Base-by-base conservation (phyloP, 2,888 invertebrate species). In the Drosophila infuscata region DNA sequence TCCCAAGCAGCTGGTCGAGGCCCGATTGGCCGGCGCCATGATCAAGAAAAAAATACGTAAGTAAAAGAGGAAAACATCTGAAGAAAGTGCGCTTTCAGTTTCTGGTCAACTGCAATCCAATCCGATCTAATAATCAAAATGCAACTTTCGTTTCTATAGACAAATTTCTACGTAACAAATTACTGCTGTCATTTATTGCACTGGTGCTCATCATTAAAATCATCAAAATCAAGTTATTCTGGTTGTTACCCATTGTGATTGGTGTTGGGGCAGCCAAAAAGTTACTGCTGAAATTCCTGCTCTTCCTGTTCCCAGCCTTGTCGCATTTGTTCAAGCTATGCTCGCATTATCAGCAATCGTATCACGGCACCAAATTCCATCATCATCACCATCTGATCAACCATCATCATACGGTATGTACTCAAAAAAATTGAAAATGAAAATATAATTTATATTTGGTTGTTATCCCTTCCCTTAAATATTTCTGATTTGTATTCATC, bases 231-330 rank as follows among this genome's bases (percentile, higher is more conserved):
- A 97, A 97, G 93, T 93, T 97, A 75, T 94, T 97, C 90, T 97
- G 97, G 94, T 94, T 97, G 29, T 93, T 97, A 73, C 97, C 97
- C 0, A 93, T 97, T 57, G 93, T 97, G 57, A 95, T 97, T 81
- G 97, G 97, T 3, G 95, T 97, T 25, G 96, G 96, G 1, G 95
- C 97, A 0, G 97, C 97, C 4, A 97, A 97, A 93, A 97, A 97
- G 92, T 94, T 97, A 84, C 94, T 97, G 88, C 94, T 97, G 51
- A 97, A 97, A 91, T 94, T 97, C 60, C 92, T 97, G 17, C 94
- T 97, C 30, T 97, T 97, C 94, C 91, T 97, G 46, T 97, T 97
- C 93, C 97, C 97, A 1, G 96, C 97, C 0, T 93, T 97, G 73
- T 95, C 96, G 64, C 96, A 97, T 91, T 94, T 97, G 72, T 97